Base-by-base conservation (phyloP, 1,140 invertebrate genomes). In the Halesus radiatus region DNA sequence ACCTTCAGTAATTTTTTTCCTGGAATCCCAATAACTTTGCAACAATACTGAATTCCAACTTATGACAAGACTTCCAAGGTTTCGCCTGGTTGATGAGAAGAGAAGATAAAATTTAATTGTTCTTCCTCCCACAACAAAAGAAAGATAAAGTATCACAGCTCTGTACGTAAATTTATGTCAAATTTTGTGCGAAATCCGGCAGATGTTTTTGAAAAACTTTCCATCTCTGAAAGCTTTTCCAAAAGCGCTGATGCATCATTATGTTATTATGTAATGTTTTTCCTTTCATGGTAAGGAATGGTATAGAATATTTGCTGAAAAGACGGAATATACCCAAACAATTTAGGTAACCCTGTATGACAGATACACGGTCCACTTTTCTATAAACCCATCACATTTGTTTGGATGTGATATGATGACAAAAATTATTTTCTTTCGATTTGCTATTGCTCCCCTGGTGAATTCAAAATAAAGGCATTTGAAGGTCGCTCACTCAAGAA, bases 141-240 rank as follows among this genome's bases (percentile, higher is more conserved):
- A 64, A 29, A 64, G 60, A 64, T 13, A 64, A 64, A 64, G 60
- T 64, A 64, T 13, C 23, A 15, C 23, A 22, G 60, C 60, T 13
- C 7, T 22, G 18, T 64, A 22, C 20, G 6, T 7, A 29, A 64
- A 64, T 64, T 18, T 64, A 22, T 22, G 23, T 64, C 60, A 64
- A 8, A 64, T 64, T 64, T 29, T n/a, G n/a, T 56, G 54, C 20
- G 54, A 64, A 64, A 16, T 64, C 23, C 15, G 4, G 15, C 54
- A 64, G 60, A 64, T 64, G 60, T 64, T 64, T 64, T 64, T 29
- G 13, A 64, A 22, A 29, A 29, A 64, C 60, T 64, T 64, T 64
- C 29, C 60, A 64, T 64, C 60, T 29, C 60, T 64, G 60, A 64
- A 64, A 64, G 60, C 60, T 64, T 64, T 56, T 0, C 20, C 20